A percentile compares a stretch with the other conserved stretches of the same genome.
These are phyloP conservation scores for Tragelaphus imberbis DNA, from an alignment of 2,113 vertebrate genomes.

Conservation along the genomic window DNA sequence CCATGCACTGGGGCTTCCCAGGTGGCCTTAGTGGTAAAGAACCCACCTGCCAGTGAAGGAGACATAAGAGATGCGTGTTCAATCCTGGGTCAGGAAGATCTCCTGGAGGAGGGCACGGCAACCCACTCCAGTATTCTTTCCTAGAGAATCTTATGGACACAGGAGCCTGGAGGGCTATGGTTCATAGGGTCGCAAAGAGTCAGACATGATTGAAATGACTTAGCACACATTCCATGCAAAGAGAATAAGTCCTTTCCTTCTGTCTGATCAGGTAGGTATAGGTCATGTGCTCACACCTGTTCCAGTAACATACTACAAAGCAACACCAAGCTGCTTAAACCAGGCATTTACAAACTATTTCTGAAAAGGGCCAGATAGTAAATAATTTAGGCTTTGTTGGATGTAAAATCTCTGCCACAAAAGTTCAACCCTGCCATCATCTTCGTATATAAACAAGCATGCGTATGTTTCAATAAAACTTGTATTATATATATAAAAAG, in stretches of 20 bases:
- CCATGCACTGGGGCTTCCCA: not conserved
- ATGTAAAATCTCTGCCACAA: not conserved
- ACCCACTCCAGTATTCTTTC: not conserved
- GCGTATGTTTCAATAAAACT: not conserved
- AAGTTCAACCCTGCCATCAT: not conserved
- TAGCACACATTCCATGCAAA: not conserved
- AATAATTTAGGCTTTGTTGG: not conserved
- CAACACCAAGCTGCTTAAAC: not conserved
- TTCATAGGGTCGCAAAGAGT: not conserved
- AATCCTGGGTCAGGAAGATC: not conserved
- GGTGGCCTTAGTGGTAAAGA: not conserved
- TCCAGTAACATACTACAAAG: not conserved
- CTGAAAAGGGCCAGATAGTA: not conserved
- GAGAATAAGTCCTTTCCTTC: not conserved
- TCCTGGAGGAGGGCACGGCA: not conserved
- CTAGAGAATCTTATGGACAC: not conserved
- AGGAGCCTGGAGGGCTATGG: not conserved
- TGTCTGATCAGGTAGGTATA: not conserved
- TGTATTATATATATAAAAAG: not conserved
- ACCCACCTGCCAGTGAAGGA: not conserved
- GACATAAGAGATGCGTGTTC: rapidly evolving
- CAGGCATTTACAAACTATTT: not conserved
- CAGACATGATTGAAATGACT: not conserved
- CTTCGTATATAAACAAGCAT: not conserved
- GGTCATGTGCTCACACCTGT: not conserved